Conservation (phyloP, 1,140 invertebrate genomes). For the Listronotus bonariensis region DNA sequence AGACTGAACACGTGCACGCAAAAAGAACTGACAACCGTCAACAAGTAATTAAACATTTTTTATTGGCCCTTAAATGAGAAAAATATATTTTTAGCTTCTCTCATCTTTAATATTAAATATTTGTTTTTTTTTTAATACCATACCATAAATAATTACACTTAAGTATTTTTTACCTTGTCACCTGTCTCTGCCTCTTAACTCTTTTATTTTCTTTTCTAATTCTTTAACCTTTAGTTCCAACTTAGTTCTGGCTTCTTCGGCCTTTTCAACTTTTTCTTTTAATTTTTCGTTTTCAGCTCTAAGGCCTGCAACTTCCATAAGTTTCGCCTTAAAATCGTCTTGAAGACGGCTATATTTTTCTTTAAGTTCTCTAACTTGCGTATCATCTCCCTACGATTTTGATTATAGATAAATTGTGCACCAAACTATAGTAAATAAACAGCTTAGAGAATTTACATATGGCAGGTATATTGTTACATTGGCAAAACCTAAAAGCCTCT, state of each 20-base stretch:
- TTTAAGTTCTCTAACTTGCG: slow-evolving; percentile 57
- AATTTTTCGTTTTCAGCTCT: slow-evolving; percentile 59
- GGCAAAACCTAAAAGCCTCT: too few species aligned
- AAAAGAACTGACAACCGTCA: slow-evolving; percentile 24
- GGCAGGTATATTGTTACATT: too few species aligned
- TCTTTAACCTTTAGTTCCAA: slow-evolving; percentile 62
- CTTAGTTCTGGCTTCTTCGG: slow-evolving; percentile 59
- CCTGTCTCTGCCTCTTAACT: slow-evolving; percentile 47
- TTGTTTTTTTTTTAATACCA: too few species aligned
- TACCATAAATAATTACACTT: too few species aligned
- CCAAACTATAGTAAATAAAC: too few species aligned
- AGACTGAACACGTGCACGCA: neutral
- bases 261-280: slow-evolving; percentile 58
- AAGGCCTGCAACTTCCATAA: slow-evolving; percentile 61
- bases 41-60: too few species aligned
- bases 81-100: too few species aligned
- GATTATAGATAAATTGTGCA: too few species aligned
- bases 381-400: too few species aligned
- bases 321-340: slow-evolving; percentile 63
- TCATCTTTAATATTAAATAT: too few species aligned
- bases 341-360: slow-evolving; percentile 62
- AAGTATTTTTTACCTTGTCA: slow-evolving; percentile 16
- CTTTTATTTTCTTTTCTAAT: slow-evolving; percentile 58
- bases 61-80: too few species aligned
- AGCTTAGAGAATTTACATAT: too few species aligned